Base-by-base conservation (phyloP, 2,888 invertebrate species). In the Volucella zonaria region DNA sequence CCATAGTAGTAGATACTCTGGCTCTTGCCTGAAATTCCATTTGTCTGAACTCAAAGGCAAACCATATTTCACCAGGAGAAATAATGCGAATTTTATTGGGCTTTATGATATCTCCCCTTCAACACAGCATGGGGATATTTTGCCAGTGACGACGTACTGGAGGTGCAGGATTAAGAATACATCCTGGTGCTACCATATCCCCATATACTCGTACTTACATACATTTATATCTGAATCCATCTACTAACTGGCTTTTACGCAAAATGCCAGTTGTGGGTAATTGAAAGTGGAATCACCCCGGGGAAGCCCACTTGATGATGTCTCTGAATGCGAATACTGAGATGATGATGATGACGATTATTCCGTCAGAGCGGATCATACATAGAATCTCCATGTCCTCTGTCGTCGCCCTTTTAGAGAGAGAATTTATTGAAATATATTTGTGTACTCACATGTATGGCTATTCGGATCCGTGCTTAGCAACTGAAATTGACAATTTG, bases 11-110 rank as follows among this genome's bases (percentile, higher is more conserved):
- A 64, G 49, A 15, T 40, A 14, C 40, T 15, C 42, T 42, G 18
- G 23, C 42, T 38, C 11, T 42, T 59, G 52, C 52, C 38, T 66
- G 59, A 66, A 52, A 52, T 58, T 51, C 43, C 59, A 79, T 66
- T 59, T 64, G 56, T 31, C 47, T 15, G 66, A 45, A 59, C 66
- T 66, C 18, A 52, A 71, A 73, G 59, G 52, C 66, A 59, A 31
- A n/a, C 43, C 10, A 58, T 18, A 51, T 58, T 43, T 71, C 58
- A 56, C 31, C 62, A 15, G 58, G 73, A 42, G 38, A 62, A 75
- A 58, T 62, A 68, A 74, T 80, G 56, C 51, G 62, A 80, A 75
- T 80, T 80, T 80, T 74, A 80, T 80, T 75, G 68, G 51, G 42
- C 74, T 64, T 74, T 56, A 62, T 67, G 59, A 74, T 74, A 15